phyloP scores from a whole-genome alignment of 1,140 invertebrate genomes.

The Parapsyche elsis region DNA sequence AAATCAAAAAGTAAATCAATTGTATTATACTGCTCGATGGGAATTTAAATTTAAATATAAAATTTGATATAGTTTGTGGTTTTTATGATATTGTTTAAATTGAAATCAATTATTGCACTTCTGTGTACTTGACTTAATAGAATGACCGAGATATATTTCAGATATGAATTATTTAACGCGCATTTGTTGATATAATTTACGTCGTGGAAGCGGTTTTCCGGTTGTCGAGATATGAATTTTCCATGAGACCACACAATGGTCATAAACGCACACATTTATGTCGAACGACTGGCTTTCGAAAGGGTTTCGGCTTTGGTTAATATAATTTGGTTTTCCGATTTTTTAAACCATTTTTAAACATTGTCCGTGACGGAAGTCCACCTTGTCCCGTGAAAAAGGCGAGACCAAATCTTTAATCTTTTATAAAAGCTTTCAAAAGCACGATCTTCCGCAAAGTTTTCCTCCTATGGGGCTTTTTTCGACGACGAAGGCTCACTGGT shows the following conservation, averaged over 20 bases:
- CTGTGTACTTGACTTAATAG: too few relatives aligned
- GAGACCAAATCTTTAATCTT: constrained; percentile 49
- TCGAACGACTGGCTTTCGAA: too few relatives aligned
- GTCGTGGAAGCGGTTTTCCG: background rate
- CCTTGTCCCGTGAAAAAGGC: constrained; percentile 40
- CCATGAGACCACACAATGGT: background rate
- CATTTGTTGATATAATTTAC: background rate
- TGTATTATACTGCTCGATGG: too few relatives aligned
- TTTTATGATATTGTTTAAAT: too few relatives aligned
- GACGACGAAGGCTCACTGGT: background rate
- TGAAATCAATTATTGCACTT: too few relatives aligned
- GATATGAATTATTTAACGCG: background rate
- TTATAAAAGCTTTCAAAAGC: constrained; percentile 49
- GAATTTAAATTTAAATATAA: too few relatives aligned
- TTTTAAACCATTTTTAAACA: too few relatives aligned
- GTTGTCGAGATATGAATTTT: background rate
- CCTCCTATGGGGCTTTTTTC: background rate
- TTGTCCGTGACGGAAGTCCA: background rate
- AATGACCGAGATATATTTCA: background rate
- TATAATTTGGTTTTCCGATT: background rate
- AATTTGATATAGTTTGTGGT: too few relatives aligned
- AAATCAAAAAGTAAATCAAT: too few relatives aligned
- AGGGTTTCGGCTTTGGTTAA: background rate
- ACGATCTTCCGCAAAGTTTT: constrained; percentile 37
- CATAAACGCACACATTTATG: background rate